Percentiles rank a stretch among this genome's conserved stretches.
Evolutionary conservation across 2,888 invertebrate genomes (phyloP).

Genomic region (Labia minor): DNA sequence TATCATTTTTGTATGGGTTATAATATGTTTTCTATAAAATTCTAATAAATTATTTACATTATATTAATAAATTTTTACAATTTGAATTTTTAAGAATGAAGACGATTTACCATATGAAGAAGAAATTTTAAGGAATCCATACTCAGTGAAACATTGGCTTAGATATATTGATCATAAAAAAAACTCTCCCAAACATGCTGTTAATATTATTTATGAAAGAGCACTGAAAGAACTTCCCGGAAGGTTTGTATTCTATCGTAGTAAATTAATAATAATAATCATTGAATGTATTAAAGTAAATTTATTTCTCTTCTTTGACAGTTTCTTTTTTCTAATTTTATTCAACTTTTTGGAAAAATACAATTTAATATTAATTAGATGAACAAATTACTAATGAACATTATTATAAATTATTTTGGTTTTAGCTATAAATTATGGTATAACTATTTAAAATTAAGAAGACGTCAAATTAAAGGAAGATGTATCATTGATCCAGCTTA

Average conservation of each 20-base stretch:
- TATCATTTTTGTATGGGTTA: background rate
- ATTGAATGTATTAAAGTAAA: too few species aligned
- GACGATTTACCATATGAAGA: conserved; percentile 98
- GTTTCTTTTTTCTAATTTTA: too few species aligned
- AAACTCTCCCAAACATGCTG: conserved; percentile 62
- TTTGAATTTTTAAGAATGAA: conserved; percentile 56
- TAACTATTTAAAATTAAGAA: conserved; percentile 77
- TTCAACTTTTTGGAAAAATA: too few species aligned
- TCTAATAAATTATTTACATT: background rate
- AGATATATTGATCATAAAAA: conserved; percentile 95
- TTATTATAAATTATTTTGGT: too few species aligned
- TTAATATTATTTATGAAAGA: conserved; percentile 90
- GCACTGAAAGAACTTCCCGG: conserved; percentile 94
- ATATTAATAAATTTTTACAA: background rate
- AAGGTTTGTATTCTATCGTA: too few species aligned
- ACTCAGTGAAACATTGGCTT: conserved; percentile 96
- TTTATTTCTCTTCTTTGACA: too few species aligned
- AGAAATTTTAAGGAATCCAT: conserved; percentile 94
- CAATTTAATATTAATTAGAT: too few species aligned
- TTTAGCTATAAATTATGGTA: conserved; percentile 90
- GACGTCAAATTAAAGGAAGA: conserved; percentile 70
- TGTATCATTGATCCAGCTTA: conserved; percentile 76
- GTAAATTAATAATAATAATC: too few species aligned
- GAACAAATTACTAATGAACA: too few species aligned
- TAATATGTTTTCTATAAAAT: background rate